Percentiles rank a stretch among this genome's conserved stretches.
Evolutionary conservation across 2,797 vertebrate genomes (phyloP).

Genomic region (Ptychadena robeensis): DNA sequence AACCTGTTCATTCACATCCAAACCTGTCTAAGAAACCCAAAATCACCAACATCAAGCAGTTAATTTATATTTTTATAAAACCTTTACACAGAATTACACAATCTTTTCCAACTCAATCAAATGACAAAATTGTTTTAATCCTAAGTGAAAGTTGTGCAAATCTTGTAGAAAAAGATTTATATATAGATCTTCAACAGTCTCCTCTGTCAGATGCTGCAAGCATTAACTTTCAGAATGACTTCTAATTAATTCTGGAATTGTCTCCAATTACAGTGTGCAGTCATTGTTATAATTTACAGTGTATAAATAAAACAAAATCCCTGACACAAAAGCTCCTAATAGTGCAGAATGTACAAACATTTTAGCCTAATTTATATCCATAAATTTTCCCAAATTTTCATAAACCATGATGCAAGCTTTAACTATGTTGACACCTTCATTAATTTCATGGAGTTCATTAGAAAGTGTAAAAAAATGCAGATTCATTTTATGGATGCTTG

Average conservation of each 20-base stretch:
- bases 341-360: slow-evolving; percentile 14
- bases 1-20: too few species aligned
- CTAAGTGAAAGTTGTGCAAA: too few species aligned
- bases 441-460: slow-evolving; percentile 3
- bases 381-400: slow-evolving; percentile 10
- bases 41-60: too few species aligned
- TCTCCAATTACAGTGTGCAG: slow-evolving; percentile 37
- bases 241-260: slow-evolving; percentile 32
- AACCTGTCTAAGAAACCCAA: too few species aligned
- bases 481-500: not conserved
- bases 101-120: too few species aligned
- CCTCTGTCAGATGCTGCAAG: too few species aligned
- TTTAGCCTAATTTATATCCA: slow-evolving; percentile 25
- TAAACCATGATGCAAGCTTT: not conserved
- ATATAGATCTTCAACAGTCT: too few species aligned
- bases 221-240: slow-evolving; percentile 22
- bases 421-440: slow-evolving; percentile 21
- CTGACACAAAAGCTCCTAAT: slow-evolving; percentile 12
- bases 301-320: slow-evolving; percentile 36
- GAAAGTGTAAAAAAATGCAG: not conserved
- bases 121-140: too few species aligned
- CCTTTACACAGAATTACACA: too few species aligned
- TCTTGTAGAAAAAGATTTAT: too few species aligned
- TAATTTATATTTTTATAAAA: too few species aligned
- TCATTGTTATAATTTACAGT: slow-evolving; percentile 40